Percentiles rank a stretch among this genome's conserved stretches.
Conservation (phyloP, 2,888 invertebrate species). For the Cenopis cana region DNA sequence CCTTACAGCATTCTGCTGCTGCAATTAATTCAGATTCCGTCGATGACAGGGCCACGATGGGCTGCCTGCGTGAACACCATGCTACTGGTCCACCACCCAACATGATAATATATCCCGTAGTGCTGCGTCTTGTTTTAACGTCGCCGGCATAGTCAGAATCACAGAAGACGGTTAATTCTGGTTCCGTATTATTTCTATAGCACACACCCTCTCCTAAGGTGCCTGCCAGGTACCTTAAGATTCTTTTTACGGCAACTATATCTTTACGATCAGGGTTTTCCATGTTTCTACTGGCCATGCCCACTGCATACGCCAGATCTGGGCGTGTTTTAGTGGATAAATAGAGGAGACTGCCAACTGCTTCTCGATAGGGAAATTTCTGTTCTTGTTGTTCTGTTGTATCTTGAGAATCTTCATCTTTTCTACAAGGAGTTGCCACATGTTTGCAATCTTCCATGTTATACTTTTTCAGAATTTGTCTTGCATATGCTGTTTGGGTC, state of each 20-base stretch:
- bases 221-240: not conserved
- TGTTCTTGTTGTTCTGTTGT: not conserved
- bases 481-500: too few species aligned
- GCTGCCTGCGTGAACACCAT: conserved; percentile 36
- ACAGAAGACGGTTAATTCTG: not conserved
- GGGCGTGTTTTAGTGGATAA: not conserved
- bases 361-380: conserved; percentile 5
- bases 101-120: conserved; percentile 19
- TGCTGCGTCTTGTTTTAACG: conserved; percentile 23
- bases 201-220: not conserved
- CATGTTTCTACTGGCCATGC: not conserved
- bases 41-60: conserved; percentile 28
- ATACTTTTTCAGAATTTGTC: not conserved
- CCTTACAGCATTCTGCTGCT: conserved; percentile 3
- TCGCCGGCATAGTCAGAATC: conserved; percentile 38
- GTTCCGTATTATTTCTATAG: not conserved
- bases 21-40: too few species aligned
- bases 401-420: too few species aligned
- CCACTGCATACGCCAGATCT: not conserved
- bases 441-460: not conserved
- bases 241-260: not conserved
- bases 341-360: not conserved
- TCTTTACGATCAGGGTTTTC: not conserved
- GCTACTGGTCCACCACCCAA: conserved; percentile 17
- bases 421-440: not conserved